Percentiles rank a stretch among this genome's conserved stretches.
phyloP scores from a whole-genome alignment of 2,113 vertebrate species.

The Engraulis encrasicolus region DNA sequence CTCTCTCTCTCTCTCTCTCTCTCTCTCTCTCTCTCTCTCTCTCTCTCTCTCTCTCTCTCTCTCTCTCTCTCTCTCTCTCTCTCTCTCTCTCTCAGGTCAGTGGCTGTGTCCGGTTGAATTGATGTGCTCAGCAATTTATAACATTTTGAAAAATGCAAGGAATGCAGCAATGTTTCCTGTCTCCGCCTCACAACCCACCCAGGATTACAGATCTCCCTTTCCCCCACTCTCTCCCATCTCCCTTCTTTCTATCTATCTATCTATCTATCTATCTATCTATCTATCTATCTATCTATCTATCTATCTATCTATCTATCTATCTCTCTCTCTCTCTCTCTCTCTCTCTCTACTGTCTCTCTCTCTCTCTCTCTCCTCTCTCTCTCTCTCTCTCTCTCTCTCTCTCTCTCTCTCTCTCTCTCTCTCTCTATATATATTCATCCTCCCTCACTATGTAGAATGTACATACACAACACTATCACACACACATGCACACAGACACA shows the following conservation, averaged over 20 bases:
- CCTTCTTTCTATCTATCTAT: background rate
- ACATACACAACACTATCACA: constrained; percentile 5
- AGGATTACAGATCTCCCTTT: constrained; percentile 30
- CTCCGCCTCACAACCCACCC: constrained; percentile 46
- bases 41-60: background rate
- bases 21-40: background rate
- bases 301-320: no score
- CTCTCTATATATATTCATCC: no score
- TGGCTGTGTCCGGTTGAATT: constrained; percentile 47
- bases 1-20: constrained; percentile 30
- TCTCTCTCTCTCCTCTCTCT: no score
- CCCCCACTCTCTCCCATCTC: background rate
- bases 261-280: background rate
- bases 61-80: constrained; percentile 11
- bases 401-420: no score
- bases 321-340: no score
- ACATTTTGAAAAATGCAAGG: constrained; percentile 54
- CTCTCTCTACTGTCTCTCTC: no score
- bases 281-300: background rate
- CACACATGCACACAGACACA: no score
- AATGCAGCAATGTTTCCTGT: constrained; percentile 55
- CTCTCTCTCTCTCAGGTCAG: constrained; percentile 26
- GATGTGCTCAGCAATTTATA: constrained; percentile 52
- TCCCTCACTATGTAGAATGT: no score
- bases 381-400: no score